These are phyloP conservation scores for Allacma fusca DNA, from an alignment of 2,888 invertebrate genomes.

Conservation along the genomic window DNA sequence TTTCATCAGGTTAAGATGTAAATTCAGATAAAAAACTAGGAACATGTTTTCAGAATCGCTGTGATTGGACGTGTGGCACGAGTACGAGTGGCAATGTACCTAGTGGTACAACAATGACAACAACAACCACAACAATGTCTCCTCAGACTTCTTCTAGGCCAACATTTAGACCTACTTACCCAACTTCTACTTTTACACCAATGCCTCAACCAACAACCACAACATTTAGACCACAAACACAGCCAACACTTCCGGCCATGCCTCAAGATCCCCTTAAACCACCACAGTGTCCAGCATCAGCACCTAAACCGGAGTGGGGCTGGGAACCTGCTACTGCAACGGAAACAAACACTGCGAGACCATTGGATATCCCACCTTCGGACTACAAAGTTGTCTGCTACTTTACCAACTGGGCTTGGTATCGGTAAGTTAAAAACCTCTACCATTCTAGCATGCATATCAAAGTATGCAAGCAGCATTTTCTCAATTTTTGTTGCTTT, in stretches of 20 bases:
- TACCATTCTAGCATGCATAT: background rate
- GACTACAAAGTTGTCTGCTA: constrained; percentile 85
- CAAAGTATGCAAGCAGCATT: background rate
- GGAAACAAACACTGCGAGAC: constrained; percentile 36
- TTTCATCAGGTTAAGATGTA: too few relatives aligned
- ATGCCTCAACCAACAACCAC: constrained; percentile 10
- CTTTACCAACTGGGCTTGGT: constrained; percentile 95
- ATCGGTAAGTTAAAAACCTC: constrained; percentile 64
- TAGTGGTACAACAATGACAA: constrained; percentile 61
- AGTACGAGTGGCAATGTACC: constrained; percentile 59
- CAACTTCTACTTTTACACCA: too few relatives aligned
- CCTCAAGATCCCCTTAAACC: background rate
- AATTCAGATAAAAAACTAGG: too few relatives aligned
- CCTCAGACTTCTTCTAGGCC: constrained; percentile 15
- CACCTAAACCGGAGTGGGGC: constrained; percentile 26
- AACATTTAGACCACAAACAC: constrained; percentile 30
- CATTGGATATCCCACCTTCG: constrained; percentile 52
- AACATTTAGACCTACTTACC: constrained; percentile 33
- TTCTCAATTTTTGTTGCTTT: too few relatives aligned
- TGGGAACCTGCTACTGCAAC: constrained; percentile 43
- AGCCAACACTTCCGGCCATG: background rate
- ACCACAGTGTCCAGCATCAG: constrained; percentile 9
- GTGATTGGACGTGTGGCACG: constrained; percentile 63
- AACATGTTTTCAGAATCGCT: constrained; percentile 52
- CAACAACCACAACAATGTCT: constrained; percentile 37